Evolutionary conservation across 2,888 invertebrate genomes (phyloP).

Genomic region (Melanophora roralis): DNA sequence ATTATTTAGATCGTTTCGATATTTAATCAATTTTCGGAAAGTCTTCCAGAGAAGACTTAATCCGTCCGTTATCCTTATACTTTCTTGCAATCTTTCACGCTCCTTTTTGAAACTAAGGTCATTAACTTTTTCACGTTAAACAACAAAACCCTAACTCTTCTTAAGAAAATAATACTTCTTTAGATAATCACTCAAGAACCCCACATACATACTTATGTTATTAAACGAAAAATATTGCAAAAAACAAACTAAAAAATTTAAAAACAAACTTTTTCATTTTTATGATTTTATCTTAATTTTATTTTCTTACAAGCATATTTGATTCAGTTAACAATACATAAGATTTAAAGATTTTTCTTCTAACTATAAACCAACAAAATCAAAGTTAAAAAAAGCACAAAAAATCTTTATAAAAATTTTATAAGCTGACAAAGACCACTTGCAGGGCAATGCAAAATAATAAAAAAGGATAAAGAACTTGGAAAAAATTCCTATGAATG

Average conservation of each 20-base stretch:
- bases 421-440: slow-evolving; percentile 45
- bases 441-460: slow-evolving; percentile 24
- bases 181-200: slow-evolving; percentile 14
- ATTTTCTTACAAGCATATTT: slow-evolving; percentile 56
- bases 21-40: no score
- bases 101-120: neutral
- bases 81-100: no score
- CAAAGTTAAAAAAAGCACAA: slow-evolving; percentile 8
- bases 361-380: slow-evolving; percentile 46
- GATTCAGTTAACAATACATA: slow-evolving; percentile 53
- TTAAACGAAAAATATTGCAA: neutral
- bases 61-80: no score
- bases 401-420: neutral
- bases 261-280: slow-evolving; percentile 36
- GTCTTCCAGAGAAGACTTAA: no score
- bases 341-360: slow-evolving; percentile 49
- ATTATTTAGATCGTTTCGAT: no score
- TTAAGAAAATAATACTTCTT: neutral
- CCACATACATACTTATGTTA: slow-evolving; percentile 28
- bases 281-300: slow-evolving; percentile 56
- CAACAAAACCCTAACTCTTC: neutral
- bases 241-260: no score
- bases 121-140: neutral
- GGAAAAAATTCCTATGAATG: neutral
- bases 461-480: slow-evolving; percentile 14